Evolutionary conservation across 2,888 invertebrate genomes (phyloP), one percentile per base, ranked within the genome.

Genomic region (Empis livida): DNA sequence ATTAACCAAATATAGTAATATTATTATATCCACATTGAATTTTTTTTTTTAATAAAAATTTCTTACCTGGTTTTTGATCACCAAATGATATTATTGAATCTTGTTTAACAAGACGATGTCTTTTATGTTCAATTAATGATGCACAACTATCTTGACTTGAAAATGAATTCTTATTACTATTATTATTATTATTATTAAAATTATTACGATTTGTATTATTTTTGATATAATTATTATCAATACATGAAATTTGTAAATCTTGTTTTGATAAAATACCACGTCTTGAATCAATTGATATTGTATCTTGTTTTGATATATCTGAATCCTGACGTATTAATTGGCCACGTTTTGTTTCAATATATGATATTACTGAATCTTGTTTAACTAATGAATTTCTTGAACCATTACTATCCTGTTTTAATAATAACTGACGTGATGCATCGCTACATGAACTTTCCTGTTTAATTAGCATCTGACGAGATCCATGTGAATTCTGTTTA

Each of bases 41-140:
- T n/a, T 42, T 31, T 42, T 15, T 13, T 17, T 27, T 35, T 37
- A 32, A 38, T 15, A 8, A 10, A 5, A 44, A 15, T 10, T 30
- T 53, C 54, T 55, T 50, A 64, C 64, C 64, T 57, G 66, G 62
- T 42, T 63, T 59, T 53, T 69, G 69, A 52, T 69, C 69, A 38
- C 67, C 70, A 58, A 69, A 70, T 43, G 70, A 69, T 46, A 70
- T 64, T 40, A 69, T 64, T 45, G 69, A 69, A 55, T 69, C 69
- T 54, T 69, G 69, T 49, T 69, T 69, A 3, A 68, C 65, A 48
- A 69, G 60, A 48, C 70, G 68, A 53, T 69, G 66, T 5, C 68
- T 55, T 52, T 68, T 69, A 51, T 65, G 55, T 50, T 63, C 68
- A 47, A 67, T 49, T 49, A 67, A 54, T 46, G 60, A 57, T 35